Base-by-base conservation (phyloP, 1,140 invertebrate species). In the Vanessa tameamea region DNA sequence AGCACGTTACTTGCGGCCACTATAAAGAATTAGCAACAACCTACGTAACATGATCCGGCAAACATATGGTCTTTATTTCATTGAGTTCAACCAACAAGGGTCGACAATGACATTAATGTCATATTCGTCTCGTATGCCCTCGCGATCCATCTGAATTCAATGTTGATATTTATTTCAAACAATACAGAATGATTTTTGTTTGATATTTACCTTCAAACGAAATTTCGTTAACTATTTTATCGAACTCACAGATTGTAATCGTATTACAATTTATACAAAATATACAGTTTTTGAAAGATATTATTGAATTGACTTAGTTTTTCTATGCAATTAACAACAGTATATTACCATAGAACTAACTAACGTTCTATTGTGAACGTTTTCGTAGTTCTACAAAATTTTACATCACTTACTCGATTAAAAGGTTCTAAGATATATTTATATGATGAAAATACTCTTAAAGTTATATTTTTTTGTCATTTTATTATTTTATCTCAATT, bases 41-140 rank as follows among this genome's bases (percentile, higher is more conserved):
- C 86, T 80, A 81, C 78, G 90, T 89, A 92, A 92, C 84, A 82
- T 80, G 88, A 92, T 68, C 88, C 79, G 67, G 76, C 79, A 77
- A 87, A 87, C 90, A 90, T 90, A 92, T 90, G 90, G 88, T 89
- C 85, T 88, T 88, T 90, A 92, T 89, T 89, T 86, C 86, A 86
- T 88, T 86, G 75, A 80, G 81, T 83, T 84, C 86, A 84, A 75
- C 80, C 80, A 85, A 85, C 82, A 83, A 83, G 90, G 87, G 87
- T 84, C 82, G 82, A 85, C 86, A 87, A 89, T 85, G 85, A 90
- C 84, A 87, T 91, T 86, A 87, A 89, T 92, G 90, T 90, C 88
- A 92, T 90, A 90, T 87, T 86, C 84, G 78, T 76, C 72, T 82
- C 81, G 80, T 83, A 86, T 84, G 82, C 81, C 84, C 87, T 75